Evolutionary conservation across 2,113 vertebrate genomes (phyloP).

Genomic region (Pavo muticus): DNA sequence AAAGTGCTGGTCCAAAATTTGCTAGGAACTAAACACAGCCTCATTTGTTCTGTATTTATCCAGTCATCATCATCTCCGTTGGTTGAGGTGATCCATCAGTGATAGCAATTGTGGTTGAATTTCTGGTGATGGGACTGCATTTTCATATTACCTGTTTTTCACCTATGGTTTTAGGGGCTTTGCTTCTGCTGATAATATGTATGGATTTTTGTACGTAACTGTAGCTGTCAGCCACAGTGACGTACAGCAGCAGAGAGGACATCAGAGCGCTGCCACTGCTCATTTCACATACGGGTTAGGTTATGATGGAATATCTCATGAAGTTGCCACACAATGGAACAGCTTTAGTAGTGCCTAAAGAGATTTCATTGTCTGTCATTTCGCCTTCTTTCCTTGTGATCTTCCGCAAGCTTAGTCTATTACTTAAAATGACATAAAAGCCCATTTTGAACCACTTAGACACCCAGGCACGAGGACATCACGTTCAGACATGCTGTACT

Average conservation of each 20-base stretch:
- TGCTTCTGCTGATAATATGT: background rate
- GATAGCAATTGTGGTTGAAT: background rate
- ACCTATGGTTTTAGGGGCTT: background rate
- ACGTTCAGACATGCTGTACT: background rate
- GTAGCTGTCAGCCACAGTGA: background rate
- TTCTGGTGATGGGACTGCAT: background rate
- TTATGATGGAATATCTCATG: background rate
- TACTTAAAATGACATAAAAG: background rate
- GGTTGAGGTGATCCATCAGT: background rate
- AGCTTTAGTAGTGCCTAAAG: background rate
- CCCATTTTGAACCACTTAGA: background rate
- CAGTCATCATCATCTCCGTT: background rate
- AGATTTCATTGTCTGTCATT: background rate
- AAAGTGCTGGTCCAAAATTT: background rate
- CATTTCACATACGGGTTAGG: background rate
- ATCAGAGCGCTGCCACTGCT: background rate
- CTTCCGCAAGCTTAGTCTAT: background rate
- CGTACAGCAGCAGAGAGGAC: background rate
- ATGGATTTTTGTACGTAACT: background rate
- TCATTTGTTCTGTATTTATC: background rate
- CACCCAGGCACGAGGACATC: background rate
- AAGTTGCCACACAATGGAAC: background rate
- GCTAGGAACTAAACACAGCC: background rate
- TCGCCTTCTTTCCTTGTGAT: background rate
- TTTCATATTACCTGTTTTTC: background rate